A percentile compares a stretch with the other conserved stretches of the same genome.
Evolutionary conservation across 2,797 vertebrate species (phyloP).

Genomic region (Centroberyx gerrardi): DNA sequence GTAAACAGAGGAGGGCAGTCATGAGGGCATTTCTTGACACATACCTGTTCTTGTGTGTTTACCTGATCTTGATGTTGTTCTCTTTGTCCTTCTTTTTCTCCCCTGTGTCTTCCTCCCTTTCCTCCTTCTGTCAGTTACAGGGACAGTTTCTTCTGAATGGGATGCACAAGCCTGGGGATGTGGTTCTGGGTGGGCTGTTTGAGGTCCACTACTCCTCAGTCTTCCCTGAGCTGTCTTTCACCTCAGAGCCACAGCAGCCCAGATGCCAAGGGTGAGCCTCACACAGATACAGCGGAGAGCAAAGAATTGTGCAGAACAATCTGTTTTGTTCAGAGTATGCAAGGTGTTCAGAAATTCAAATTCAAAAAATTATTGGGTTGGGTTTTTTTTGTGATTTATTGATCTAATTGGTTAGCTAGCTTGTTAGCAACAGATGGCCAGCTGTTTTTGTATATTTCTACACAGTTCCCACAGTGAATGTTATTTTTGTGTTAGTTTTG

Average conservation of each 20-base stretch:
- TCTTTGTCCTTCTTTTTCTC: not conserved
- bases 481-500: conserved; percentile 34
- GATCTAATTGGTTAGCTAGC: no score
- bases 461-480: conserved; percentile 37
- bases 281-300: conserved; percentile 17
- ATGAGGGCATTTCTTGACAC: conserved; percentile 51
- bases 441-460: conserved; percentile 25
- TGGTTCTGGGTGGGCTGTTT: conserved; percentile 73
- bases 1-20: conserved; percentile 15
- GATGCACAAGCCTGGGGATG: conserved; percentile 61
- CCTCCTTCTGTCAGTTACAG: conserved; percentile 15
- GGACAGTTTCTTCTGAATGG: conserved; percentile 25
- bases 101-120: conserved; percentile 3
- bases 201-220: conserved; percentile 58
- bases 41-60: conserved; percentile 37
- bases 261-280: conserved; percentile 27
- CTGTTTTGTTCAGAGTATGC: no score
- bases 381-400: not conserved
- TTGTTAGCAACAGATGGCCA: not conserved
- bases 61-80: not conserved
- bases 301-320: not conserved
- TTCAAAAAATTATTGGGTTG: not conserved
- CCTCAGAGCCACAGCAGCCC: conserved; percentile 63
- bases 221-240: conserved; percentile 68
- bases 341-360: not conserved